Percentiles rank a stretch among this genome's conserved stretches.
Evolutionary conservation across 2,888 invertebrate species (phyloP).

Genomic region (Rotaria macrura): DNA sequence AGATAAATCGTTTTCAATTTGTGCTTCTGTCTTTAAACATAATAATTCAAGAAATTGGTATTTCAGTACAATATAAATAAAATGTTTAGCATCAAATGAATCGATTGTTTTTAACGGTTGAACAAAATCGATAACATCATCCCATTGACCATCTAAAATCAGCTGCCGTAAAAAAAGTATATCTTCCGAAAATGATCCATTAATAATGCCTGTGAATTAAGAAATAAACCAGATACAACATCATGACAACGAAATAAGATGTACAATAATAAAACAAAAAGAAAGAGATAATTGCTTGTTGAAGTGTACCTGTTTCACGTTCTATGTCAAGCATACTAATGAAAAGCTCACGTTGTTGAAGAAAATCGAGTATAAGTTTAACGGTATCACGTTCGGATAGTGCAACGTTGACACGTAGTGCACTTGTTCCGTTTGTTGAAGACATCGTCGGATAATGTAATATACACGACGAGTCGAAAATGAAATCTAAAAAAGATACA

Average conservation of each 20-base stretch:
- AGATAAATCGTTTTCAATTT: slow-evolving; percentile 43
- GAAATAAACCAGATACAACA: not conserved
- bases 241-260: not conserved
- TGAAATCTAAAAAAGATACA: not conserved
- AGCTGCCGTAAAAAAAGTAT: slow-evolving; percentile 81
- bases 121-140: slow-evolving; percentile 86
- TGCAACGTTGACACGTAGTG: slow-evolving; percentile 23
- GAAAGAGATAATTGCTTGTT: not conserved
- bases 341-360: slow-evolving; percentile 70
- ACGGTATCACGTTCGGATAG: slow-evolving; percentile 46
- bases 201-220: slow-evolving; percentile 57
- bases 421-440: not conserved
- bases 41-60: slow-evolving; percentile 85
- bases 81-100: slow-evolving; percentile 70
- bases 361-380: slow-evolving; percentile 55
- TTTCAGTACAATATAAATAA: slow-evolving; percentile 73
- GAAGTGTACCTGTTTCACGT: slow-evolving; percentile 61
- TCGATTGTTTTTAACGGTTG: slow-evolving; percentile 68
- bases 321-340: slow-evolving; percentile 76
- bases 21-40: slow-evolving; percentile 74
- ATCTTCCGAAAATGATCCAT: slow-evolving; percentile 83
- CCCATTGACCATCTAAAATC: slow-evolving; percentile 93
- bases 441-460: not conserved
- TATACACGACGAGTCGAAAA: slow-evolving; percentile 8
- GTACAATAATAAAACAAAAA: not conserved